Evolutionary conservation across 2,797 vertebrate species (phyloP).

Genomic region (Nyctalus aviator): DNA sequence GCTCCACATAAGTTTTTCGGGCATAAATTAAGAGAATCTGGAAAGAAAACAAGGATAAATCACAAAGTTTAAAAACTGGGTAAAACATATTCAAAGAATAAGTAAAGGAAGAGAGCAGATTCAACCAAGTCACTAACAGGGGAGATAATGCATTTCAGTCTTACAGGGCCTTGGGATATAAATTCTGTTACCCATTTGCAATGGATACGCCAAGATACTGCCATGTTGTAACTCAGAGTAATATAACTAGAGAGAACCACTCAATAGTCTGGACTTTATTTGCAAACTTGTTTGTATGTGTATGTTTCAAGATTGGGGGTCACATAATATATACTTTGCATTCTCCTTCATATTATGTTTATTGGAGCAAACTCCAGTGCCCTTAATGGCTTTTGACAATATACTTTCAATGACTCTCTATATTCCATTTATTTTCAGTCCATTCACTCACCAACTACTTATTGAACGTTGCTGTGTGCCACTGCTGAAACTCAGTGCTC

Average conservation of each 20-base stretch:
- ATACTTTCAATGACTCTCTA: background rate
- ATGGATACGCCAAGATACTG: background rate
- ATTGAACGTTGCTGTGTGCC: background rate
- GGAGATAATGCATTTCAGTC: background rate
- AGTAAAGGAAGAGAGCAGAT: background rate
- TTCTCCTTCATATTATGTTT: slow-evolving; percentile 22
- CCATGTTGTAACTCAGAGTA: background rate
- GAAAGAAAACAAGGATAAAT: background rate
- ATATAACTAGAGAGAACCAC: background rate
- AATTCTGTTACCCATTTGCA: background rate
- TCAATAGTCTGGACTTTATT: background rate
- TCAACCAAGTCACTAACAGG: background rate
- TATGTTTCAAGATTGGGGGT: background rate
- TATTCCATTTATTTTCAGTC: background rate
- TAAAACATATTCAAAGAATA: background rate
- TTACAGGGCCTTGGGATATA: background rate
- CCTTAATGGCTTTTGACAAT: background rate
- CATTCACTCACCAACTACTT: background rate
- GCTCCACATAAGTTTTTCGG: background rate
- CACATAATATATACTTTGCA: background rate
- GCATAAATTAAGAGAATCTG: background rate
- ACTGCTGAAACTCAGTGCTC: background rate
- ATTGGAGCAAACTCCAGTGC: background rate
- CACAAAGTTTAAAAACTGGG: background rate
- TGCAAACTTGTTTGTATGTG: background rate